These are phyloP conservation scores for Lasioglossum malachurum DNA, from an alignment of 2,888 invertebrate genomes.

Conservation along the genomic window DNA sequence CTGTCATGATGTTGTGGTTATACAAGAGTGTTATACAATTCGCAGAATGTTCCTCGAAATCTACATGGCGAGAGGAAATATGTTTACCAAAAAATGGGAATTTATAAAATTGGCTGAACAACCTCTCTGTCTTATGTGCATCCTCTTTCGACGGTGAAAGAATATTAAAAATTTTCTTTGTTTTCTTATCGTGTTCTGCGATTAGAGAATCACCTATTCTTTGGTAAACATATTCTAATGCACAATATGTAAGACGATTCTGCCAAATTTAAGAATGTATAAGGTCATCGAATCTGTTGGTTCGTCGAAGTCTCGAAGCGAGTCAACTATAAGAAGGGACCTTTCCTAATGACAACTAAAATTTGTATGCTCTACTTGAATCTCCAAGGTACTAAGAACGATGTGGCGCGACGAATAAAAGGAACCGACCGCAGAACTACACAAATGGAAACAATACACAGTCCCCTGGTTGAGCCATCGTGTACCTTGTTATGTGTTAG, in stretches of 20 bases:
- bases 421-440: conserved; percentile 57
- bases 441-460: conserved; percentile 60
- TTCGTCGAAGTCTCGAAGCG: conserved; percentile 66
- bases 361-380: conserved; percentile 53
- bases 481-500: conserved; percentile 61
- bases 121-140: not conserved
- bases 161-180: conserved; percentile 45
- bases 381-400: conserved; percentile 62
- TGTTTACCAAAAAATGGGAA: conserved; percentile 78
- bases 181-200: not conserved
- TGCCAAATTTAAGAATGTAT: conserved; percentile 58
- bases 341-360: conserved; percentile 66
- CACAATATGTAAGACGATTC: conserved; percentile 70
- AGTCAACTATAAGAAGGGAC: conserved; percentile 59
- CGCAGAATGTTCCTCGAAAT: conserved; percentile 80
- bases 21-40: conserved; percentile 83
- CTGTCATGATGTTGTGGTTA: conserved; percentile 81
- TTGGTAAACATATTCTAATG: conserved; percentile 78
- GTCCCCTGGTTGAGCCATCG: conserved; percentile 69
- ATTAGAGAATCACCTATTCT: conserved; percentile 45
- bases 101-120: conserved; percentile 52
- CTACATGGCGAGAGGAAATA: conserved; percentile 79
- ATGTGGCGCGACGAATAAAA: conserved; percentile 60
- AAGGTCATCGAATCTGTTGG: conserved; percentile 63
- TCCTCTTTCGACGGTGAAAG: conserved; percentile 17